A percentile compares a stretch with the other conserved stretches of the same genome.
Evolutionary conservation across 1,140 invertebrate genomes (phyloP).

Genomic region (Subanguina moxae): DNA sequence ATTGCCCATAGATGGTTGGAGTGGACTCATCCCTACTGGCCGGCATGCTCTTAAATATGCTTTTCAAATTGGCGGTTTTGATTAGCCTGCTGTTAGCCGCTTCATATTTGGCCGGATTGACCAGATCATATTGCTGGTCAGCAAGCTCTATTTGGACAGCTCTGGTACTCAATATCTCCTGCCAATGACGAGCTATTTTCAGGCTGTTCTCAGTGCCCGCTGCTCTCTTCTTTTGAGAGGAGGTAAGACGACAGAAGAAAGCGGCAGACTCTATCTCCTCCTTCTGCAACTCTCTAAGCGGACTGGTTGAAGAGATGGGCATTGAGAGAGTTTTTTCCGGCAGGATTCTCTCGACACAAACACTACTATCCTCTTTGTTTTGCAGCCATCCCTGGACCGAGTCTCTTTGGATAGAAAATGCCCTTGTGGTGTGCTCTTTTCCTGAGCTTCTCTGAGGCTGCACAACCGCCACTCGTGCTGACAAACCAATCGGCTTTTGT

Average conservation of each 20-base stretch:
- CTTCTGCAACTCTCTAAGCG: background rate
- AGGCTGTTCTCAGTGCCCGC: background rate
- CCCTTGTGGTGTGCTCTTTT: conserved; percentile 4
- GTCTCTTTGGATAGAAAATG: background rate
- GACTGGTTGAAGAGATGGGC: too few relatives aligned
- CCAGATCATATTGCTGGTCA: background rate
- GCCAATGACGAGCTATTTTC: conserved; percentile 6
- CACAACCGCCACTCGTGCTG: too few relatives aligned
- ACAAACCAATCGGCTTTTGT: too few relatives aligned
- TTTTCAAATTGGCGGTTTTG: too few relatives aligned
- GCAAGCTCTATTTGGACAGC: background rate
- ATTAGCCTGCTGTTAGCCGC: background rate
- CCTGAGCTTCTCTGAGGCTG: conserved; percentile 3
- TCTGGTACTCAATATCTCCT: background rate
- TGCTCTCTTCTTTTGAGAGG: background rate
- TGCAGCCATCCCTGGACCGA: background rate
- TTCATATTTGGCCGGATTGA: background rate
- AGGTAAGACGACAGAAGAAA: conserved; percentile 14
- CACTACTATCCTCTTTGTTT: too few relatives aligned
- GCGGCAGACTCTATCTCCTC: conserved; percentile 15
- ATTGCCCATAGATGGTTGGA: too few relatives aligned
- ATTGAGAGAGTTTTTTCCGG: too few relatives aligned
- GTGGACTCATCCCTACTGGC: too few relatives aligned
- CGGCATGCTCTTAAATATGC: too few relatives aligned
- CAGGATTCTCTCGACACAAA: too few relatives aligned